phyloP scores from a whole-genome alignment of 2,888 invertebrate species.

The Anticlea derivata region DNA sequence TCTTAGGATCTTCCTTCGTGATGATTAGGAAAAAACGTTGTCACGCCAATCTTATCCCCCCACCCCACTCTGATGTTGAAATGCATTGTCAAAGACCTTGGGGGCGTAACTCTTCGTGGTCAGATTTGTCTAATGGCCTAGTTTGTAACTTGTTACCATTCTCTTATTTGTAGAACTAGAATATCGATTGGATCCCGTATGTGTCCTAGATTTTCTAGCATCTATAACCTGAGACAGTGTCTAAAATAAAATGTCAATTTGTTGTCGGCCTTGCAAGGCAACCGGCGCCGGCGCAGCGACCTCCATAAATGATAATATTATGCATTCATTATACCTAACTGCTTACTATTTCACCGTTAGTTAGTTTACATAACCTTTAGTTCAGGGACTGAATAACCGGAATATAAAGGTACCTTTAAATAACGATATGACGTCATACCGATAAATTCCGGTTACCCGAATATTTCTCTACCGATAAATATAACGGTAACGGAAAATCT shows the following conservation, averaged over 20 bases:
- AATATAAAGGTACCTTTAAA: no score
- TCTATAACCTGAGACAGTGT: constrained; percentile 12
- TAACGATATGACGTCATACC: no score
- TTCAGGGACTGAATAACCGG: no score
- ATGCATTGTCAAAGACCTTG: no score
- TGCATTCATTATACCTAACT: neutral
- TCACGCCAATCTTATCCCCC: no score
- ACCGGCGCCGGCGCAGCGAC: constrained; percentile 2
- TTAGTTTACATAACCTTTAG: neutral
- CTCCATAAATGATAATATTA: constrained; percentile 5
- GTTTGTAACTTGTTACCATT: neutral
- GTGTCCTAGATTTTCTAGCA: neutral
- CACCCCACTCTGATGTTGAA: no score
- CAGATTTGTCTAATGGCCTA: neutral
- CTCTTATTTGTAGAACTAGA: neutral
- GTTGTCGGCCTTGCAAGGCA: constrained; percentile 32
- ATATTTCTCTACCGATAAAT: no score
- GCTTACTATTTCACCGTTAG: neutral
- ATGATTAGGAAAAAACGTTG: no score
- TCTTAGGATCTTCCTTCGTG: no score
- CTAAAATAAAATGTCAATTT: neutral
- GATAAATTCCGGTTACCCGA: no score
- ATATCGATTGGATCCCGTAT: neutral
- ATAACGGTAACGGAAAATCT: no score
- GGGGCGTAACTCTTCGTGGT: no score